A percentile compares a stretch with the other conserved stretches of the same genome.
Evolutionary conservation across 2,888 invertebrate species (phyloP).

Genomic region (Drosophila leonis): DNA sequence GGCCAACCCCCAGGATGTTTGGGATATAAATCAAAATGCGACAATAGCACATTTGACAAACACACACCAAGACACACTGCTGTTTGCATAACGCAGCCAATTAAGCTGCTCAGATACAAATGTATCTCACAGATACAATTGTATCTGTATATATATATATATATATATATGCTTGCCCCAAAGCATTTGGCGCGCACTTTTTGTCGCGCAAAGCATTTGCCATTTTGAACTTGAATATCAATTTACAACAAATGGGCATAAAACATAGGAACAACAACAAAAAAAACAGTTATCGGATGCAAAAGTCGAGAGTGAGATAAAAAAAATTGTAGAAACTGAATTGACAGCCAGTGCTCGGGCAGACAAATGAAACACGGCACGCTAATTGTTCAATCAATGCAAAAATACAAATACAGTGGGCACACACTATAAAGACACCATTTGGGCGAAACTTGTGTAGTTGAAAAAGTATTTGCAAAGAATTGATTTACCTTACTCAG

Average conservation of each 20-base stretch:
- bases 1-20: conserved; percentile 57
- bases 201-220: conserved; percentile 78
- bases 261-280: not conserved
- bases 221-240: conserved; percentile 84
- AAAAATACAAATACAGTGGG: conserved; percentile 31
- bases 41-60: conserved; percentile 56
- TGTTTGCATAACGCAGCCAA: conserved; percentile 73
- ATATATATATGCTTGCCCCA: conserved; percentile 38
- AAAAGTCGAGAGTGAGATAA: conserved; percentile 38
- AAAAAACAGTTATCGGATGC: conserved; percentile 50
- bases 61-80: conserved; percentile 42
- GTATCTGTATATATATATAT: conserved; percentile 20
- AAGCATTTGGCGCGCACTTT: conserved; percentile 71
- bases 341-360: conserved; percentile 49
- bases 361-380: conserved; percentile 22
- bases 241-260: conserved; percentile 74
- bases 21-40: conserved; percentile 79
- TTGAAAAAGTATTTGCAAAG: no score
- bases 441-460: conserved; percentile 17
- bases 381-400: conserved; percentile 79
- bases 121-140: conserved; percentile 47
- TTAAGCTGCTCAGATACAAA: conserved; percentile 68
- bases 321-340: conserved; percentile 34
- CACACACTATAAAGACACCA: conserved; percentile 9
- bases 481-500: not conserved